Evolutionary conservation across 1,140 invertebrate genomes (phyloP), one percentile per base, ranked within the genome.

Genomic region (Fopius arisanus): DNA sequence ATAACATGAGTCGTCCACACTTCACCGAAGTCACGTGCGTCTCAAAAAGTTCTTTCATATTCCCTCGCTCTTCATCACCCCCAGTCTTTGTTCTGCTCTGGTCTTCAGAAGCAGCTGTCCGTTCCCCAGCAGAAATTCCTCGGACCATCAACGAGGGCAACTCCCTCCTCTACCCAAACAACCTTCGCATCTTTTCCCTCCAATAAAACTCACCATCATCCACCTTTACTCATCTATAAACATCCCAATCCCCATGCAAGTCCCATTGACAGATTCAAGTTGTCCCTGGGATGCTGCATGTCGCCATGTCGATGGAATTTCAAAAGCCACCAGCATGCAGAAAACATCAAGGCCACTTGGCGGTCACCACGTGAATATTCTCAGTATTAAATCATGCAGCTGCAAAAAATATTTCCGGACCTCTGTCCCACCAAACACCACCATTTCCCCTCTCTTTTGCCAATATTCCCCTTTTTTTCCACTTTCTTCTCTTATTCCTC

Each of bases 31-130:
- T 82, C 85, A 86, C 84, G 84, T 86, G 84, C 82, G 81, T 67
- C 78, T 73, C 70, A 84, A 82, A 84, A 86, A 84, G 83, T 7
- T 83, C 82, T 84, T 7, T 83, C 82, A 82, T 84, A 78, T 81
- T 81, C 84, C 80, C 80, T 84, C 85, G 82, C 76, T 78, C n/a
- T n/a, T n/a, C n/a, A n/a, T n/a, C n/a, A n/a, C n/a, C 78, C 78
- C 75, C 71, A 79, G 59, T 82, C 84, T 86, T 86, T 86, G 84
- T 87, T 86, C 84, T 81, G 77, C 79, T 81, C 43, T 3, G 33
- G 33, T 37, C 33, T 37, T 48, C 9, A 59, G 54, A 6, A 59
- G 79, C 84, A 85, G 84, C 85, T 86, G 83, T 86, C 83, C 81
- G 80, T 33, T 65, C 29, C 16, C 73, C 79, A 76, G 73, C 81